A percentile compares a stretch with the other conserved stretches of the same genome.
Evolutionary conservation across 2,888 invertebrate genomes (phyloP).

Genomic region (Drosophila kuntzei): DNA sequence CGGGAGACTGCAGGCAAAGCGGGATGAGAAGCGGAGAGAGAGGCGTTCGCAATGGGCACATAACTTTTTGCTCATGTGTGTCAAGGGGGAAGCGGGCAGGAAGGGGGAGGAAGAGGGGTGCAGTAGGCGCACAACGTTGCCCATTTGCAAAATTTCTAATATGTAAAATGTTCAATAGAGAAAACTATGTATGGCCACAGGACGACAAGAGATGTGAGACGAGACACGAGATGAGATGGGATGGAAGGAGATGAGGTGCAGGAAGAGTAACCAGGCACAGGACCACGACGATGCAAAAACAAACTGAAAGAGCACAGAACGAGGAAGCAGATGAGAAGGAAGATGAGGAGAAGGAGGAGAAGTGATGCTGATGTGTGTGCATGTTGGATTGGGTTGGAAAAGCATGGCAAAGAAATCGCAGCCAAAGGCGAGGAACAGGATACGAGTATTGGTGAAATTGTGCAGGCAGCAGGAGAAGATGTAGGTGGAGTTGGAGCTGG

Average conservation of each 20-base stretch:
- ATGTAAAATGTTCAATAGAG: constrained; percentile 82
- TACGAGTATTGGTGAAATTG: constrained; percentile 59
- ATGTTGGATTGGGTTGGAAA: constrained; percentile 52
- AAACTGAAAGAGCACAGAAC: constrained; percentile 61
- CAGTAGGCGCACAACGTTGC: constrained; percentile 64
- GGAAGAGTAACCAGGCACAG: constrained; percentile 13
- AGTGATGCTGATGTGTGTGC: constrained; percentile 36
- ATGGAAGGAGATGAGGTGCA: constrained; percentile 2
- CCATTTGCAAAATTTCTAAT: constrained; percentile 82
- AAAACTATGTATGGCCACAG: constrained; percentile 74
- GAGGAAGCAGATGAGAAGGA: constrained; percentile 18
- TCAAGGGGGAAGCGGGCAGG: background rate
- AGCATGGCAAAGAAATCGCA: constrained; percentile 76
- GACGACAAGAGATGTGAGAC: constrained; percentile 35
- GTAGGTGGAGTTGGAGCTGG: background rate
- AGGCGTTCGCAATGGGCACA: constrained; percentile 58
- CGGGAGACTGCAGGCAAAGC: background rate
- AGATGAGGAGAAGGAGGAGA: constrained; percentile 29
- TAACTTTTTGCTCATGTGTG: constrained; percentile 68
- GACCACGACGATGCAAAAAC: constrained; percentile 47
- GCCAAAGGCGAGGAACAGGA: constrained; percentile 63
- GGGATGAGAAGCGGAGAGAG: background rate
- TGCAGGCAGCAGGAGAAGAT: constrained; percentile 23
- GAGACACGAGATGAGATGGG: background rate
- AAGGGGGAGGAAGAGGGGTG: background rate